phyloP scores from a whole-genome alignment of 2,797 vertebrate genomes.

The Semotilus atromaculatus region DNA sequence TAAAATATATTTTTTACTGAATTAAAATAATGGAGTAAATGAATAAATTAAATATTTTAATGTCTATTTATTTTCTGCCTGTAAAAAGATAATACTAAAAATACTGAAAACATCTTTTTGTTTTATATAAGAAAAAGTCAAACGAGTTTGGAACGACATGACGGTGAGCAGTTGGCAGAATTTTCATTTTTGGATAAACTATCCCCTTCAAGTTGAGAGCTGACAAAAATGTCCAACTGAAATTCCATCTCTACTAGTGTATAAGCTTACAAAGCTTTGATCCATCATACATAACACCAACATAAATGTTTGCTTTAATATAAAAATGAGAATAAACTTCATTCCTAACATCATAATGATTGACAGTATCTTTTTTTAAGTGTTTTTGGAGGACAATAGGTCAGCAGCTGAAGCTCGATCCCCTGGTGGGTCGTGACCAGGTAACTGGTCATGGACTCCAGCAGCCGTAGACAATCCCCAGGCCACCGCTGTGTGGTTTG shows the following conservation, averaged over 20 bases:
- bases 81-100: background rate
- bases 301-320: slow-evolving; percentile 25
- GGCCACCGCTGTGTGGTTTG: slow-evolving; percentile 8
- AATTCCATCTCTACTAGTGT: background rate
- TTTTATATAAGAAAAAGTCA: background rate
- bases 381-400: slow-evolving; percentile 9
- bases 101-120: background rate
- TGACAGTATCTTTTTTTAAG: slow-evolving; percentile 19
- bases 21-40: background rate
- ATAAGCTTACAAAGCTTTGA: slow-evolving; percentile 2
- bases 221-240: slow-evolving; percentile 2
- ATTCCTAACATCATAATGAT: background rate
- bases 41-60: no score
- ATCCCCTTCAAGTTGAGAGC: slow-evolving; percentile 7
- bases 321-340: background rate
- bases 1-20: background rate
- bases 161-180: background rate
- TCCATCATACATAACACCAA: background rate
- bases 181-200: background rate
- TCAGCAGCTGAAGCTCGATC: slow-evolving; percentile 11
- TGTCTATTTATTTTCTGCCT: background rate
- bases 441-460: slow-evolving; percentile 14
- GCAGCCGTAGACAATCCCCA: slow-evolving; percentile 10
- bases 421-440: slow-evolving; percentile 25
- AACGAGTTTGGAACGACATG: background rate